Percentiles rank a stretch among this genome's conserved stretches.
phyloP scores from a whole-genome alignment of 2,797 vertebrate species.

The Galago senegalensis region DNA sequence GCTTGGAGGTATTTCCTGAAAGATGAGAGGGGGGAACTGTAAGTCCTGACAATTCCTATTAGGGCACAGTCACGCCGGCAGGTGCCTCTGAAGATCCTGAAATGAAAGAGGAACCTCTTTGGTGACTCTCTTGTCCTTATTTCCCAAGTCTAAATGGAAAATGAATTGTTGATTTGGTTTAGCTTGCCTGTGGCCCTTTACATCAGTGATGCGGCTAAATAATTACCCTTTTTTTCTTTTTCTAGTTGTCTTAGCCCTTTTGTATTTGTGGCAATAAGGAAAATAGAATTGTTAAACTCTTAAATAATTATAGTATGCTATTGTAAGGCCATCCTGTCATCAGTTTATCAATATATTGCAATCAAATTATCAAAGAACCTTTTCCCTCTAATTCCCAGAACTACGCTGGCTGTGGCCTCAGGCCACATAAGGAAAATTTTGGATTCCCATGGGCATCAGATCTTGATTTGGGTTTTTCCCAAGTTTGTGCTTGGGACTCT shows the following conservation, averaged over 20 bases:
- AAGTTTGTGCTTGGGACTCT: background rate
- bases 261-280: background rate
- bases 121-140: background rate
- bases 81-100: background rate
- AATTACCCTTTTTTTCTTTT: background rate
- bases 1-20: background rate
- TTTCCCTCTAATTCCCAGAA: background rate
- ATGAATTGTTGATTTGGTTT: background rate
- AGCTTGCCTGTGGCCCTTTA: background rate
- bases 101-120: background rate
- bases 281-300: constrained; percentile 14
- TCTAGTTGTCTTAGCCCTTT: no score
- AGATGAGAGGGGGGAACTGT: background rate
- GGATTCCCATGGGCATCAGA: background rate
- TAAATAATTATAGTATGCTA: background rate
- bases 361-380: background rate
- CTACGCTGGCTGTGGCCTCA: background rate
- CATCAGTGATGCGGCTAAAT: background rate
- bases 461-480: background rate
- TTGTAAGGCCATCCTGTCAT: background rate
- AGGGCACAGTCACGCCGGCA: background rate
- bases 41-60: background rate
- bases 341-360: background rate
- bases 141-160: background rate
- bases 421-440: background rate